These are phyloP conservation scores for Heliothis subflexa DNA, from an alignment of 1,140 invertebrate genomes.

Conservation along the genomic window DNA sequence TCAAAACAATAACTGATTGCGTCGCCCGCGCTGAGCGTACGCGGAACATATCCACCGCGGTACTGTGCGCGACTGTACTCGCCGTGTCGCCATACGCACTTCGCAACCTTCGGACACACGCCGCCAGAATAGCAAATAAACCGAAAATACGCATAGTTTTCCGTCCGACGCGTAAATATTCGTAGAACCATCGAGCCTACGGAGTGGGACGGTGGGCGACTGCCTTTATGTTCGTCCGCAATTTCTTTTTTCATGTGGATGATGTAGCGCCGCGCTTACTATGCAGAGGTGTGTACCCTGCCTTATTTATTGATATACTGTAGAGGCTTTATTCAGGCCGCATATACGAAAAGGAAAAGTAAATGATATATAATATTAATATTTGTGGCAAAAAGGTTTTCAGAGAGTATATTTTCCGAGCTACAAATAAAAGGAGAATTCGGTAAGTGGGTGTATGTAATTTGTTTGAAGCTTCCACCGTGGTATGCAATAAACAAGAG, in stretches of 20 bases:
- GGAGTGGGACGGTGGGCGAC: not conserved
- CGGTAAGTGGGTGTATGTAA: not conserved
- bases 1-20: conserved; percentile 13
- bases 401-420: not conserved
- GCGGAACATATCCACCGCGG: conserved; percentile 25
- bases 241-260: conserved; percentile 27
- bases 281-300: conserved; percentile 6
- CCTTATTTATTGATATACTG: conserved; percentile 17
- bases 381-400: not conserved
- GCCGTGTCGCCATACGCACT: conserved; percentile 20
- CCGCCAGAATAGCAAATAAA: conserved; percentile 37
- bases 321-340: conserved; percentile 7
- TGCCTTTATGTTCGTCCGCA: conserved; percentile 11
- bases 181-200: not conserved
- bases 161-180: conserved; percentile 7
- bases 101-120: conserved; percentile 38
- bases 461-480: not conserved
- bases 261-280: conserved; percentile 1
- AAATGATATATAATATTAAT: not conserved
- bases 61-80: not conserved
- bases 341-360: conserved; percentile 26
- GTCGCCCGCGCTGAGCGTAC: conserved; percentile 1
- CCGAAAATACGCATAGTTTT: conserved; percentile 41
- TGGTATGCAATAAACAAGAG: not conserved
- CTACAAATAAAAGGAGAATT: no score